A percentile compares a stretch with the other conserved stretches of the same genome.
phyloP scores from a whole-genome alignment of 2,113 vertebrate species.

The Nyctereutes procyonoides region DNA sequence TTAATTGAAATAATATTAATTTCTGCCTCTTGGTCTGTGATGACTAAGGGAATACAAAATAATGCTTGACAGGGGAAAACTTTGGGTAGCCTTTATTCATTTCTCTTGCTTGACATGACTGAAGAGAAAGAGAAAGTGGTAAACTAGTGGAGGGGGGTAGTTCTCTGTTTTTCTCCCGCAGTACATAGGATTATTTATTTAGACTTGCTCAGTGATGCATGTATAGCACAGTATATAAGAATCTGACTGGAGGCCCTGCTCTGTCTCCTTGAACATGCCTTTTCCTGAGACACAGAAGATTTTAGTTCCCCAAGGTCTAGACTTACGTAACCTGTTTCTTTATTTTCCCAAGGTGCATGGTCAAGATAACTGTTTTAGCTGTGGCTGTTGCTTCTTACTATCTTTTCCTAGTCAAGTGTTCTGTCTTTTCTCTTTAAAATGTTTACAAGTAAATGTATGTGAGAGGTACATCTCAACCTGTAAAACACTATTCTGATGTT shows the following conservation, averaged over 20 bases:
- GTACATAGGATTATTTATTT: background rate
- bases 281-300: background rate
- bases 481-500: slow-evolving; percentile 10
- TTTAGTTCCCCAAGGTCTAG: background rate
- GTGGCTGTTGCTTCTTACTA: background rate
- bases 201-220: background rate
- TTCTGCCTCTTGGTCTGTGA: background rate
- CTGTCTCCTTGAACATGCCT: background rate
- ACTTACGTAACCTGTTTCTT: background rate
- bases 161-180: background rate
- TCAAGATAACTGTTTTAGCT: background rate
- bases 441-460: background rate
- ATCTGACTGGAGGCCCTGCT: background rate
- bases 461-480: background rate
- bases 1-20: background rate
- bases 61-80: background rate
- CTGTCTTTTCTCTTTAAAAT: background rate
- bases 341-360: background rate
- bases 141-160: accelerated
- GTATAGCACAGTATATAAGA: background rate
- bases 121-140: background rate
- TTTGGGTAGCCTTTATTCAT: background rate
- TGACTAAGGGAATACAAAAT: slow-evolving; percentile 28
- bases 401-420: background rate
- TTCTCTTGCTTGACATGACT: slow-evolving; percentile 19